phyloP scores from a whole-genome alignment of 2,888 invertebrate species.

The Resseliella maxima region DNA sequence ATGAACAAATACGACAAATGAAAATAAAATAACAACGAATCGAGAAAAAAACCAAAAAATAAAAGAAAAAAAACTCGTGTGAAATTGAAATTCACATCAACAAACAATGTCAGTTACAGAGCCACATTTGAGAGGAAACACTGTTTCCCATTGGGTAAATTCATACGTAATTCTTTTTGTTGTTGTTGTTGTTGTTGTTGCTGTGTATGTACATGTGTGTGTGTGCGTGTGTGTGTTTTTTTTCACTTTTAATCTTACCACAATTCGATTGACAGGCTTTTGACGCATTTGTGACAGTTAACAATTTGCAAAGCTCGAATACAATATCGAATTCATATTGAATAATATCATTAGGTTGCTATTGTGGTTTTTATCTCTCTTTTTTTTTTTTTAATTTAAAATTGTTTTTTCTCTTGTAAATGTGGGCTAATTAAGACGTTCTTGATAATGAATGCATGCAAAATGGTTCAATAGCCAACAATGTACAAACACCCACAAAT shows the following conservation, averaged over 20 bases:
- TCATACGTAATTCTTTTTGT: not conserved
- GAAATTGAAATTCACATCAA: conserved; percentile 10
- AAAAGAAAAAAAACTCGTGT: not conserved
- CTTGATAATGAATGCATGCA: not conserved
- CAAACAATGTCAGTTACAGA: not conserved
- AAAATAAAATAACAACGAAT: not conserved
- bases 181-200: not conserved
- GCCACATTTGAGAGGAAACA: not conserved
- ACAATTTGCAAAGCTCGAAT: not conserved
- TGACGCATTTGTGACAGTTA: not conserved
- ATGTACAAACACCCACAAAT: not conserved
- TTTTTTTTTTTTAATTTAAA: not conserved
- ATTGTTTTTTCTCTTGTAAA: not conserved
- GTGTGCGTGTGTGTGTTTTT: not conserved
- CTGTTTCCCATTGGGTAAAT: not conserved
- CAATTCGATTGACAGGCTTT: not conserved
- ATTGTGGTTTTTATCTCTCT: not conserved
- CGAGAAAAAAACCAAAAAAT: not conserved
- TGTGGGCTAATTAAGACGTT: conserved; percentile 14
- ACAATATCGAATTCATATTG: conserved; percentile 20
- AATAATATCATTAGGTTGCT: not conserved
- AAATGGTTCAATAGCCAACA: not conserved
- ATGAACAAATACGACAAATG: no score
- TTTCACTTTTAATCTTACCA: not conserved
- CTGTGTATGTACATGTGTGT: not conserved